These are phyloP conservation scores for Trachelus iudaicus DNA, from an alignment of 2,888 invertebrate species.

Conservation along the genomic window DNA sequence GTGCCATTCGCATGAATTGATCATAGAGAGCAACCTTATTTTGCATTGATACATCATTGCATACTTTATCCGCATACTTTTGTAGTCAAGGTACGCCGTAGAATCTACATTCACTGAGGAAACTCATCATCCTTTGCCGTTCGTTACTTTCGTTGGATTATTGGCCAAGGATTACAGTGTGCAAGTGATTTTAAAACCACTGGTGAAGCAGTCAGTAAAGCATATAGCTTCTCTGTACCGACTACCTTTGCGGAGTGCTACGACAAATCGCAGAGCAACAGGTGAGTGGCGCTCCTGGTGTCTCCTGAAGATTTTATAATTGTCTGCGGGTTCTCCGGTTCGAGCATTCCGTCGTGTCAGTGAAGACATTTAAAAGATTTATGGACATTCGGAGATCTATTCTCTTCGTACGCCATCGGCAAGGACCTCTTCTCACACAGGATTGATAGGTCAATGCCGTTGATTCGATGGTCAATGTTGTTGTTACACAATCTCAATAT, in stretches of 20 bases:
- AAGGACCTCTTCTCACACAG: not conserved
- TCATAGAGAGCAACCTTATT: not conserved
- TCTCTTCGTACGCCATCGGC: not conserved
- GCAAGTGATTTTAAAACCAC: not conserved
- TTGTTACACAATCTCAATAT: not conserved
- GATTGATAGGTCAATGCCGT: not conserved
- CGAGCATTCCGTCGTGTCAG: not conserved
- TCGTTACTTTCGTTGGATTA: slow-evolving; percentile 6
- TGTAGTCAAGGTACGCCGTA: not conserved
- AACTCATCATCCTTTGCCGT: not conserved
- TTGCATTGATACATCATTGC: not conserved
- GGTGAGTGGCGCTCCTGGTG: not conserved
- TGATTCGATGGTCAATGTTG: not conserved
- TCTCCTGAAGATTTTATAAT: not conserved
- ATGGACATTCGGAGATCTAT: not conserved
- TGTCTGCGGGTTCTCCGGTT: not conserved
- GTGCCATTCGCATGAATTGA: not conserved
- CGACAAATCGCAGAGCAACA: not conserved
- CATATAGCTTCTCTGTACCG: not conserved
- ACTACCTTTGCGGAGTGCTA: not conserved
- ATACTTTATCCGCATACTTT: not conserved
- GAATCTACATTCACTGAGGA: not conserved
- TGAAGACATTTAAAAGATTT: not conserved
- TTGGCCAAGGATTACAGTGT: slow-evolving; percentile 26
- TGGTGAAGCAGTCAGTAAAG: not conserved